phyloP scores from a whole-genome alignment of 2,888 invertebrate species.

The Apotomis betuletana region DNA sequence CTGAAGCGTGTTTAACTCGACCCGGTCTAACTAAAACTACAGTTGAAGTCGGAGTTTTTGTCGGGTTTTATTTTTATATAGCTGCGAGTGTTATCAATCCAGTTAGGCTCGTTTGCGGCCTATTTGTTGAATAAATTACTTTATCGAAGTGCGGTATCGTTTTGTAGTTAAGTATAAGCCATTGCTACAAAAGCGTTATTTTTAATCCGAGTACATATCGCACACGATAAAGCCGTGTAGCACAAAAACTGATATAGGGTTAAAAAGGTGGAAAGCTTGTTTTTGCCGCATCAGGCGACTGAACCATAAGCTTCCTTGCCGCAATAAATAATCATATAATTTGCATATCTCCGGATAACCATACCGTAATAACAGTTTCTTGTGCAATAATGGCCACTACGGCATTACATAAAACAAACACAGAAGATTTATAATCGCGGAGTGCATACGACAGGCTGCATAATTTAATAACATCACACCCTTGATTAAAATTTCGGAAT shows the following conservation, averaged over 20 bases:
- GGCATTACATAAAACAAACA: conserved; percentile 68
- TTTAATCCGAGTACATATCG: conserved; percentile 10
- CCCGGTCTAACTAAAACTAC: background rate
- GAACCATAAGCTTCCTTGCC: conserved; percentile 36
- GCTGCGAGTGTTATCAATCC: conserved; percentile 7
- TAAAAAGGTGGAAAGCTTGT: conserved; percentile 20
- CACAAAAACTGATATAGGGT: conserved; percentile 13
- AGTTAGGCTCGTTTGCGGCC: background rate
- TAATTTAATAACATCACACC: conserved; percentile 82
- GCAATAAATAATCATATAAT: conserved; percentile 51
- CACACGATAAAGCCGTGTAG: background rate
- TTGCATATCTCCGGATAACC: conserved; percentile 53
- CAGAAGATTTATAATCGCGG: conserved; percentile 72
- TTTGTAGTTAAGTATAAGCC: conserved; percentile 52
- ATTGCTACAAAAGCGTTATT: conserved; percentile 28
- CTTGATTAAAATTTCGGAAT: conserved; percentile 82
- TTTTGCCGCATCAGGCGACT: conserved; percentile 30
- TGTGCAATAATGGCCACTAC: conserved; percentile 54
- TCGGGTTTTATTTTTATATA: conserved; percentile 5
- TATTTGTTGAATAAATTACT: conserved; percentile 46
- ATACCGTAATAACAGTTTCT: conserved; percentile 56
- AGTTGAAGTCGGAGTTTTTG: background rate
- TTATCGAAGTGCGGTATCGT: conserved; percentile 64
- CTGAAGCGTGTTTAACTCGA: background rate
- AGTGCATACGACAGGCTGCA: conserved; percentile 82